Evolutionary conservation across 2,113 vertebrate genomes (phyloP).

Genomic region (Muscicapa adusta): DNA sequence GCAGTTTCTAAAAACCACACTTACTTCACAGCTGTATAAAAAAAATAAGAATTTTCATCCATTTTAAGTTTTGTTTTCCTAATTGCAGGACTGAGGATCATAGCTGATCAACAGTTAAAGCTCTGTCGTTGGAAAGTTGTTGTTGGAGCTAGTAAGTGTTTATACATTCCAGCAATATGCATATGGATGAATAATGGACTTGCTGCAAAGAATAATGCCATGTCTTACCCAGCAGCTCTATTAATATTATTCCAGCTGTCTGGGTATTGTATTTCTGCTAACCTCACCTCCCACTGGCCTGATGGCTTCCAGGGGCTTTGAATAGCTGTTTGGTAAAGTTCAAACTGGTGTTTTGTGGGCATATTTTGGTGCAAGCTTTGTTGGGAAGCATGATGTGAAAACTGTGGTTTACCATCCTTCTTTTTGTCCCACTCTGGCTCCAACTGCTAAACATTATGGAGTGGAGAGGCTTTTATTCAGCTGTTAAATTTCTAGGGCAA

Average conservation of each 20-base stretch:
- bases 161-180: neutral
- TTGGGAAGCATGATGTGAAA: neutral
- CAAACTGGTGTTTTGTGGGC: neutral
- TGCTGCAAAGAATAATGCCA: neutral
- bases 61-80: neutral
- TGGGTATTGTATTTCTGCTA: conserved; percentile 29
- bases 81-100: neutral
- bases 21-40: neutral
- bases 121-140: neutral
- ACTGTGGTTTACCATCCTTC: neutral
- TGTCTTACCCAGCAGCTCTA: neutral
- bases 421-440: neutral
- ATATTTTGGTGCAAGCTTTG: neutral
- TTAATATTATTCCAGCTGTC: conserved; percentile 11
- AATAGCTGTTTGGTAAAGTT: neutral
- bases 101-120: neutral
- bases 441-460: neutral
- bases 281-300: neutral
- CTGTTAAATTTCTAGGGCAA: neutral
- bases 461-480: neutral
- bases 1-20: neutral
- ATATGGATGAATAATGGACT: neutral
- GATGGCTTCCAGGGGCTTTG: neutral
- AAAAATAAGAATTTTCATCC: neutral
- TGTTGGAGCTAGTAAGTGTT: neutral